Conservation (phyloP, 2,888 invertebrate genomes). For the Heliconius hortense region DNA sequence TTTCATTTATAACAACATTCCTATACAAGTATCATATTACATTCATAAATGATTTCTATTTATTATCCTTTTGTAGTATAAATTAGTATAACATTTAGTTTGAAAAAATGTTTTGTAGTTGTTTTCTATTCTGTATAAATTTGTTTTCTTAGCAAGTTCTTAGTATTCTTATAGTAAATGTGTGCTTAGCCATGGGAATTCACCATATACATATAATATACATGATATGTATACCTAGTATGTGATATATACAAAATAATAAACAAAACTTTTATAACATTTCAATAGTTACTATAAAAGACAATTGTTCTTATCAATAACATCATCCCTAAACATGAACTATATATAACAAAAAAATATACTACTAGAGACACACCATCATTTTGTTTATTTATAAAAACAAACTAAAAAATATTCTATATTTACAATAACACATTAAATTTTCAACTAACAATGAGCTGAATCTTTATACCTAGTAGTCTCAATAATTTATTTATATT, state of each 20-base stretch:
- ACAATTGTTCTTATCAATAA: background rate
- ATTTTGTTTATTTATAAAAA: background rate
- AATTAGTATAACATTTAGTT: too few relatives aligned
- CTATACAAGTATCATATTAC: too few relatives aligned
- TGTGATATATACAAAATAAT: background rate
- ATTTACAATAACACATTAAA: slow-evolving; percentile 10
- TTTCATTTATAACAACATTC: too few relatives aligned
- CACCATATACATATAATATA: too few relatives aligned
- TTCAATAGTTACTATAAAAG: background rate
- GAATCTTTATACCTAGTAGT: too few relatives aligned
- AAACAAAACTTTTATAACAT: background rate
- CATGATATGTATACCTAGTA: too few relatives aligned
- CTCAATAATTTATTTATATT: background rate
- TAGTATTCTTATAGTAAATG: background rate
- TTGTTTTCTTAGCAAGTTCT: too few relatives aligned
- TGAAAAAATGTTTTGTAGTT: too few relatives aligned
- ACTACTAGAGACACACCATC: background rate
- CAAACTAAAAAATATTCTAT: background rate
- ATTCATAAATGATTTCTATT: too few relatives aligned
- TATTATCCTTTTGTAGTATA: too few relatives aligned
- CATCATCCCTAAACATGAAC: background rate
- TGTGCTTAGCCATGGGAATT: background rate
- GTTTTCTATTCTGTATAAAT: background rate
- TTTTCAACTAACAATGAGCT: background rate
- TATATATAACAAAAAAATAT: background rate